Base-by-base conservation (phyloP, 2,888 invertebrate genomes). In the Corbicula japonica region DNA sequence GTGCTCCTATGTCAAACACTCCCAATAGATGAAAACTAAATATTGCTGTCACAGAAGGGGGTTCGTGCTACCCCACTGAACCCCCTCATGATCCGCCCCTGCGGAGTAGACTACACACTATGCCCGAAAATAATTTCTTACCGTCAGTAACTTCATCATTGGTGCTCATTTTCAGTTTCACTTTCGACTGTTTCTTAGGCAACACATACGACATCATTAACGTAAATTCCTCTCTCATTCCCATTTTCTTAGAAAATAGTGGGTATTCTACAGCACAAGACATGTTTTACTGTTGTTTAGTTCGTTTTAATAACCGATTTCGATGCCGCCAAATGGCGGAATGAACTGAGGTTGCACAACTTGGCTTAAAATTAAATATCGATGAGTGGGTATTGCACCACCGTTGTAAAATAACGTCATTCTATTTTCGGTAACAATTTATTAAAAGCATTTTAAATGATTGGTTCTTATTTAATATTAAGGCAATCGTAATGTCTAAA, bases 271-370 rank as follows among this genome's bases (percentile, higher is more conserved):
- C 65, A 32, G 60, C 60, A 69, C 80, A 80, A 62, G 65, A 46
- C 80, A 80, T 80, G 26, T 23, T 62, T 56, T 8, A 34, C 10
- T n/a, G 3, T 46, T 0, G 10, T 23, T 34, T 44, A n/a, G 8
- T 23, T n/a, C 4, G 1, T 63, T 35, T 12, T n/a, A 54, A 44
- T 12, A 34, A 26, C 26, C 34, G 12, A 50, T 58, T 58, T 26
- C 44, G 48, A 38, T 44, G 71, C 73, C 79, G 63, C 76, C 71
- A 62, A 76, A 70, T 65, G 83, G 73, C 76, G 76, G 70, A 71
- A 60, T 76, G 56, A 46, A 15, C 12, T 35, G 23, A 50, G 32
- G 56, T 70, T 61, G 35, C 70, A 62, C 46, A 70, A 48, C 66
- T 21, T 28, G 3, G 44, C 54, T 52, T 54, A 62, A 44, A 72